Base-by-base conservation (phyloP, 2,113 vertebrate genomes). In the Peromyscus polionotus region DNA sequence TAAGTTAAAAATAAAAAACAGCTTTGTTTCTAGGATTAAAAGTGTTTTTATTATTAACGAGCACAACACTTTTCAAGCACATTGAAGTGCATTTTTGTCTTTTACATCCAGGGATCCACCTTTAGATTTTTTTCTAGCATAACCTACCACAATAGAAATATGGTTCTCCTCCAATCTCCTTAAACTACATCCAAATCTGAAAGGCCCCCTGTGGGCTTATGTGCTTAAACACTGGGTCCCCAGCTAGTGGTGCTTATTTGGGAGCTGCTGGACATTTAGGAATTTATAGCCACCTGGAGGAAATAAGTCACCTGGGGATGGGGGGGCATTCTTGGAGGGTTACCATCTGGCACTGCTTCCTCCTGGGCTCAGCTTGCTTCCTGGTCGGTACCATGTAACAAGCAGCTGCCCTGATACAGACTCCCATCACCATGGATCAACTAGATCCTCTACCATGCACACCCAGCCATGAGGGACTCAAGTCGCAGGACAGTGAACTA, bases 1-100 rank as follows among this genome's bases (percentile, higher is more conserved):
- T 51, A 51, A 51, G 51, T 26, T 39, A 61, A 16, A 80, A n/a
- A 94, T 36, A 67, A 79, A 84, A 89, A 6, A 0, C 7, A 59
- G 48, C 59, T 24, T 84, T 92, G 63, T 75, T 96, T 72, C 90
- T 90, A 42, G 31, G 9, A 80, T 95, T 91, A 73, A 96, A 48
- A 91, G 90, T 16, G 81, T 2, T 67, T 48, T 68, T 16, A 79
- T 81, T 45, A 93, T 63, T 36, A 75, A 76, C 22, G 65, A 92
- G 80, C 5, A 77, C 16, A 76, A 68, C 0, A 73, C 33, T 65
- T 92, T 75, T 42, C 59, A 5, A 72, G 72, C 39, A 90, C 3
- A 1, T 31, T 80, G 33, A 65, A 88, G 68, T 1, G 8, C 1
- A 26, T 39, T 81, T 86, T 90, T 54, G 6, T 83, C n/a, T 93